Evolutionary conservation across 2,888 invertebrate species (phyloP).

Genomic region (Asteroscopus sphinx): DNA sequence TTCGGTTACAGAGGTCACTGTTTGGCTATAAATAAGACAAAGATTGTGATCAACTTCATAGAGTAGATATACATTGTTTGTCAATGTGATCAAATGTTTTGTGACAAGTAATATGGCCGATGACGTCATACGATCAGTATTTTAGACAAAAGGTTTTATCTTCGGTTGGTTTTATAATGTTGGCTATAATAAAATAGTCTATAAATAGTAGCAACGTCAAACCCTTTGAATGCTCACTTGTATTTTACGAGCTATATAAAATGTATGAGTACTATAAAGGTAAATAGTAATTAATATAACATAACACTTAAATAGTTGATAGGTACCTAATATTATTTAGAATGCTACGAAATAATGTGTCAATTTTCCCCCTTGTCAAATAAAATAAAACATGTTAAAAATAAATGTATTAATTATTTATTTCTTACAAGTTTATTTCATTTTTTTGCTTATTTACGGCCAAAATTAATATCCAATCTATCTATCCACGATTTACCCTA

Average conservation of each 20-base stretch:
- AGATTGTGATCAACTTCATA: neutral
- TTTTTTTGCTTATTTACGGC: no score
- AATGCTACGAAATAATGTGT: no score
- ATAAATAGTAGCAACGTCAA: constrained; percentile 25
- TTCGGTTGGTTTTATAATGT: constrained; percentile 33
- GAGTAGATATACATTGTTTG: constrained; percentile 23
- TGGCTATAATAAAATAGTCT: constrained; percentile 27
- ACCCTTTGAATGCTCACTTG: constrained; percentile 37
- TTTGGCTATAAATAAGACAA: constrained; percentile 17
- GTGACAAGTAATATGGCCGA: neutral
- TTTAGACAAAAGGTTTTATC: constrained; percentile 22
- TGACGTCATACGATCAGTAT: constrained; percentile 31
- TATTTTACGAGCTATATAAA: constrained; percentile 53
- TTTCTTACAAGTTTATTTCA: no score
- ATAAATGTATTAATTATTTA: no score
- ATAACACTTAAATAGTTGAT: no score
- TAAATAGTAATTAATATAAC: no score
- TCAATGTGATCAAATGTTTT: constrained; percentile 17
- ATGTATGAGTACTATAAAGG: constrained; percentile 38
- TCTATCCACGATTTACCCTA: no score
- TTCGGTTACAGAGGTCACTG: constrained; percentile 23
- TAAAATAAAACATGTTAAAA: no score
- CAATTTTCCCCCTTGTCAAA: no score
- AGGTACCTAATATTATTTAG: no score
- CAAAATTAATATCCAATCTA: no score